Evolutionary conservation across 2,797 vertebrate species (phyloP), one percentile per base, ranked within the genome.

Genomic region (Fringilla coelebs): DNA sequence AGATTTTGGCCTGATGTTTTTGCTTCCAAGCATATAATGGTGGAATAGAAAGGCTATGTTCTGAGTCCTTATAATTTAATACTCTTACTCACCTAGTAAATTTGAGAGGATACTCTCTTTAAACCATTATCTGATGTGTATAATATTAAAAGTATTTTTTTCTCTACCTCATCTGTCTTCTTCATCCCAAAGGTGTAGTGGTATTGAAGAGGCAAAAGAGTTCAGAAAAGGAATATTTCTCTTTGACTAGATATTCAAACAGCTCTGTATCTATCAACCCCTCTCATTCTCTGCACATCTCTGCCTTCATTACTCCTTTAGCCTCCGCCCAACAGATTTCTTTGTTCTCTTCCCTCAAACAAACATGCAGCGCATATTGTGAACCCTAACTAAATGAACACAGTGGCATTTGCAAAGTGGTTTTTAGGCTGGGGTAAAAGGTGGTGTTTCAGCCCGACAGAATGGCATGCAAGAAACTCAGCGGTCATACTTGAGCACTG

Each of bases 291-390:
- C 25, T 28, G 21, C 25, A 15, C 6, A 46, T 34, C 24, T 25
- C 13, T 14, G 4, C 21, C 15, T 80, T 74, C 41, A 13, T 62
- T 36, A 32, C 11, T 31, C n/a, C 11, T 88, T 7, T 54, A 40
- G 5, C 6, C 38, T 67, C 11, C 36, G 68, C 8, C 15, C 10
- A 77, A 16, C 8, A 1, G 1, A 60, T 77, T 85, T 14, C 10
- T 90, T 77, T 77, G 15, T 20, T 80, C 28, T 79, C 13, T 51
- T 17, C 17, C 17, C 28, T 62, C 40, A 71, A 67, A 85, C 24
- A 89, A 84, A 28, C 18, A 48, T 16, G 22, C 7, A 31, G 9
- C 0, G 0, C 13, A 32, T 36, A 60, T 6, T 72, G 12, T 40
- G n/a, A 88, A 58, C 31, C 51, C 77, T 83, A 80, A 28, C 12